Conservation (phyloP, 2,797 vertebrate genomes). For the Cryptoprocta ferox region DNA sequence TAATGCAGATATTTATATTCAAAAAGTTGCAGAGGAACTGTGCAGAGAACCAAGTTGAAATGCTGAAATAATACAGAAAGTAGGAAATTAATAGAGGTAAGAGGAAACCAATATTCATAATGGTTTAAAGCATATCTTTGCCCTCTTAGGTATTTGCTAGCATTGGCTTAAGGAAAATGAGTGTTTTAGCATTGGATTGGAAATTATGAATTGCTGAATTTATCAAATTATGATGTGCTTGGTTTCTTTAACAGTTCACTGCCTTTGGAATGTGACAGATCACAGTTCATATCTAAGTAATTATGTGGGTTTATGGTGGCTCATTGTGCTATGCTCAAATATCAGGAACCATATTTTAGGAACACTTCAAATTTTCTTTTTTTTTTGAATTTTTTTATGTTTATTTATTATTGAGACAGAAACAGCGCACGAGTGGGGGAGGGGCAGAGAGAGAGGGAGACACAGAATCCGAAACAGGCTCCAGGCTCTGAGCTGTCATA, state of each 20-base stretch:
- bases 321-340: not conserved
- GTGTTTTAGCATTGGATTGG: not conserved
- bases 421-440: no score
- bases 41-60: not conserved
- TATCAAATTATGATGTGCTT: not conserved
- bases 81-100: not conserved
- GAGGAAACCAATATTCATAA: not conserved
- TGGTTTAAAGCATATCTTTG: not conserved
- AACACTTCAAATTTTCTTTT: not conserved
- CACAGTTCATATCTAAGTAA: not conserved
- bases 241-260: not conserved
- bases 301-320: not conserved
- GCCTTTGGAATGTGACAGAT: not conserved
- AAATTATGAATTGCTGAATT: slow-evolving; percentile 27
- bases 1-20: not conserved
- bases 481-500: no score
- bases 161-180: not conserved
- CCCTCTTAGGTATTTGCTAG: not conserved
- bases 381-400: no score
- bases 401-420: no score
- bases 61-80: not conserved
- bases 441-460: no score
- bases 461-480: no score
- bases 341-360: not conserved
- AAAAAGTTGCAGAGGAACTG: not conserved